Evolutionary conservation across 2,888 invertebrate species (phyloP).

Genomic region (Exocentrus adspersus): DNA sequence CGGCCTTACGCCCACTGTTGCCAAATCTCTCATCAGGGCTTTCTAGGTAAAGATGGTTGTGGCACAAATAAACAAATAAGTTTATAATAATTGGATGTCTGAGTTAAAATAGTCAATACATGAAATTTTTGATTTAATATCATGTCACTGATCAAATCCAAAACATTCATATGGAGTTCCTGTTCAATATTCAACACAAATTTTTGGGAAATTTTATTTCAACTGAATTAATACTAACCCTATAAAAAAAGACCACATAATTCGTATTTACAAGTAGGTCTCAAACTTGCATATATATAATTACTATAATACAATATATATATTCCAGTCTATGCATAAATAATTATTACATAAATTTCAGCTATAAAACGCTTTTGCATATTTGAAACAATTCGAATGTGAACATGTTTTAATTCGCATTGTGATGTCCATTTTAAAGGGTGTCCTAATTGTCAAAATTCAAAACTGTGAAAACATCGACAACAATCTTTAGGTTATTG

Average conservation of each 20-base stretch:
- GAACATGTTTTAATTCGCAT: constrained; percentile 5
- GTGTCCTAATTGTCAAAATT: not conserved
- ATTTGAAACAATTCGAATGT: constrained; percentile 22
- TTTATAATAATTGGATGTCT: too few relatives aligned
- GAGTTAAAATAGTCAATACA: too few relatives aligned
- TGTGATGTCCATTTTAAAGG: not conserved
- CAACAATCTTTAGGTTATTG: too few relatives aligned
- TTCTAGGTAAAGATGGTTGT: too few relatives aligned
- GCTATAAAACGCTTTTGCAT: constrained; percentile 19
- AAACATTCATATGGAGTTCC: too few relatives aligned
- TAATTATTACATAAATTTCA: constrained; percentile 31
- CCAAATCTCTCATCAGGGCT: too few relatives aligned
- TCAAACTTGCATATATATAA: not conserved
- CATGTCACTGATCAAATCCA: too few relatives aligned
- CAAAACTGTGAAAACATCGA: too few relatives aligned
- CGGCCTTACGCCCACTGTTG: too few relatives aligned
- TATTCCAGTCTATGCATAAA: not conserved
- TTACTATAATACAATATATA: not conserved
- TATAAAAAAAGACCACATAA: not conserved
- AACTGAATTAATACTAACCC: too few relatives aligned
- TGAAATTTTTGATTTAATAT: too few relatives aligned
- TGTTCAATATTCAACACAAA: not conserved
- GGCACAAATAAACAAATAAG: too few relatives aligned
- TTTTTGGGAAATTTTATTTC: not conserved
- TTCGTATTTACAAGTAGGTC: not conserved